Percentiles rank a stretch among this genome's conserved stretches.
These are phyloP conservation scores for Graptemys geographica DNA, from an alignment of 2,797 vertebrate genomes.

Conservation along the genomic window DNA sequence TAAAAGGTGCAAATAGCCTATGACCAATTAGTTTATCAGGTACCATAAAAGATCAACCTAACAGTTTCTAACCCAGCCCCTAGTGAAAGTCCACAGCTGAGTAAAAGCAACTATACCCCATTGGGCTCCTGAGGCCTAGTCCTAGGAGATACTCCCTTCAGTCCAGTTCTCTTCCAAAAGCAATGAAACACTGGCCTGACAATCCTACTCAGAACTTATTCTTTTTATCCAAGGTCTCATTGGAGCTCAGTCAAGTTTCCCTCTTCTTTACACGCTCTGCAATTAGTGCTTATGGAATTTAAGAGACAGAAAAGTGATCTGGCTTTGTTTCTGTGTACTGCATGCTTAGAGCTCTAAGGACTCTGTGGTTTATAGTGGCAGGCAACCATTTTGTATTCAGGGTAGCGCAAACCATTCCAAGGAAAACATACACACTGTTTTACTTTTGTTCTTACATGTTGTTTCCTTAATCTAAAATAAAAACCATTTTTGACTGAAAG, in stretches of 20 bases:
- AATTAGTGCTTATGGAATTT: not conserved
- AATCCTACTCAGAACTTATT: not conserved
- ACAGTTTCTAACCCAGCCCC: not conserved
- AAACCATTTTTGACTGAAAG: not conserved
- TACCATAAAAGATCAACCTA: not conserved
- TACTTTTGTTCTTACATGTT: not conserved
- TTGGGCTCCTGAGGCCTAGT: not conserved
- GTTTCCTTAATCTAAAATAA: not conserved
- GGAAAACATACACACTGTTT: not conserved
- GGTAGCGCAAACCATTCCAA: not conserved
- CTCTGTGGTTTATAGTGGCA: not conserved
- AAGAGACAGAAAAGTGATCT: not conserved
- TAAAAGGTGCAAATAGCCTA: not conserved
- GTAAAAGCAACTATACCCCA: not conserved
- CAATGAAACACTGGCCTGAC: not conserved
- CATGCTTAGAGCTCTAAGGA: not conserved
- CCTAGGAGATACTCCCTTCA: rapidly evolving
- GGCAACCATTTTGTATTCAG: not conserved
- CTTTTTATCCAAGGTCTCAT: not conserved
- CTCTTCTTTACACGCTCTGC: not conserved
- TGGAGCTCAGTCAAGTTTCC: not conserved
- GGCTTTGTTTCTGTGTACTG: not conserved
- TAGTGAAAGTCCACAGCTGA: not conserved
- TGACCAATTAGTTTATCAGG: not conserved
- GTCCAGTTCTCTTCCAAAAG: not conserved